phyloP scores from a whole-genome alignment of 2,113 vertebrate genomes.

The Illadopsis cleaveri region DNA sequence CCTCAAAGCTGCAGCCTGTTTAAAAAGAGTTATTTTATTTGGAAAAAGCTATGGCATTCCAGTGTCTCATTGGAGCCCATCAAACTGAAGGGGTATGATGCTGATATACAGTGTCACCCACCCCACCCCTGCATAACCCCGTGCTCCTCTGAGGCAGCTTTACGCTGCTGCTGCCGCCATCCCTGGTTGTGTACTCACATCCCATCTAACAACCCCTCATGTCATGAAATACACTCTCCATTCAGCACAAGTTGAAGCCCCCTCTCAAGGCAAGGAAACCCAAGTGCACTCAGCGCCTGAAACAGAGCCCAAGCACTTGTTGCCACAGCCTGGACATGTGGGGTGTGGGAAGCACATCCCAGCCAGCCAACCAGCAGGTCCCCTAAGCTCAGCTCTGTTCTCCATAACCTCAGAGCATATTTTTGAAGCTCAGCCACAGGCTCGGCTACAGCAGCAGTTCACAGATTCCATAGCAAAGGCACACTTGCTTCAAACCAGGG shows the following conservation, averaged over 20 bases:
- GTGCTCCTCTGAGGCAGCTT: rapidly evolving
- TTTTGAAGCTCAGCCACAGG: neutral
- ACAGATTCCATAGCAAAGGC: neutral
- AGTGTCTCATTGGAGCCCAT: neutral
- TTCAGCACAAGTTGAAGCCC: neutral
- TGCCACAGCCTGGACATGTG: neutral
- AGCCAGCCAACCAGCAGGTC: neutral
- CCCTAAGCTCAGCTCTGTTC: neutral
- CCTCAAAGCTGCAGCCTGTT: constrained; percentile 26
- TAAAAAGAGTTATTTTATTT: constrained; percentile 34
- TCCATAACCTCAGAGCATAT: neutral
- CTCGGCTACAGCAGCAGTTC: neutral
- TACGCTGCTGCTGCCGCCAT: rapidly evolving
- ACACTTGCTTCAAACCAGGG: neutral
- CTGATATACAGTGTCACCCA: neutral
- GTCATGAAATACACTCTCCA: neutral
- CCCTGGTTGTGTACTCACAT: neutral
- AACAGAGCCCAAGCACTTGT: neutral
- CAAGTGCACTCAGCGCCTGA: neutral
- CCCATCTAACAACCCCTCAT: neutral
- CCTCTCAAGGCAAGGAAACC: neutral
- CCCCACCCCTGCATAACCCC: neutral
- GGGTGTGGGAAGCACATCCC: neutral
- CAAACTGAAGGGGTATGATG: neutral
- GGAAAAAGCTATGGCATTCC: neutral